Conservation (phyloP, 1,140 invertebrate species). For the Tachypleus tridentatus region DNA sequence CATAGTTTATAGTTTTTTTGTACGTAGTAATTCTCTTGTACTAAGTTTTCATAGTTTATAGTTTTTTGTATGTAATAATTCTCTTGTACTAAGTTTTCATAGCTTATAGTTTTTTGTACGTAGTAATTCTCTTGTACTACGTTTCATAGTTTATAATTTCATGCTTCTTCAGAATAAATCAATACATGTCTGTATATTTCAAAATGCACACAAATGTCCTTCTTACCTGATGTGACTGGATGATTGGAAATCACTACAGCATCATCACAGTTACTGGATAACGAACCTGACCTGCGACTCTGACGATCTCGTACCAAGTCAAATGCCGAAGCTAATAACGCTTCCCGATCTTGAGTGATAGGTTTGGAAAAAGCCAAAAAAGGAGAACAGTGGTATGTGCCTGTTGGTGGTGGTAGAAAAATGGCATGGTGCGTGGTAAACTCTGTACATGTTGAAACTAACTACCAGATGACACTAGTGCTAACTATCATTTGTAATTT, state of each 20-base stretch:
- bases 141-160: too few species aligned
- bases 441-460: too few species aligned
- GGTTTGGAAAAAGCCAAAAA: background rate
- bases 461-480: too few species aligned
- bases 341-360: background rate
- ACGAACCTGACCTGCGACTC: background rate
- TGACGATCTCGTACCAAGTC: conserved; percentile 1
- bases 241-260: background rate
- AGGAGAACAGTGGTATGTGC: background rate
- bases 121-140: too few species aligned
- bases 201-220: too few species aligned
- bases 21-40: too few species aligned
- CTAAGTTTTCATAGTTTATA: too few species aligned
- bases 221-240: background rate
- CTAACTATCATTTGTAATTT: too few species aligned
- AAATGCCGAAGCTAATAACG: background rate
- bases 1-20: too few species aligned
- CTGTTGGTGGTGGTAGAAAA: conserved; percentile 1
- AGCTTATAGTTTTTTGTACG: too few species aligned
- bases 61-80: too few species aligned
- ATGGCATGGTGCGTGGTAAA: background rate
- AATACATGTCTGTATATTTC: background rate
- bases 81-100: too few species aligned
- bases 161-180: background rate
- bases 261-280: background rate